Conservation (phyloP, 1,140 invertebrate genomes). For the Heliconius congener region DNA sequence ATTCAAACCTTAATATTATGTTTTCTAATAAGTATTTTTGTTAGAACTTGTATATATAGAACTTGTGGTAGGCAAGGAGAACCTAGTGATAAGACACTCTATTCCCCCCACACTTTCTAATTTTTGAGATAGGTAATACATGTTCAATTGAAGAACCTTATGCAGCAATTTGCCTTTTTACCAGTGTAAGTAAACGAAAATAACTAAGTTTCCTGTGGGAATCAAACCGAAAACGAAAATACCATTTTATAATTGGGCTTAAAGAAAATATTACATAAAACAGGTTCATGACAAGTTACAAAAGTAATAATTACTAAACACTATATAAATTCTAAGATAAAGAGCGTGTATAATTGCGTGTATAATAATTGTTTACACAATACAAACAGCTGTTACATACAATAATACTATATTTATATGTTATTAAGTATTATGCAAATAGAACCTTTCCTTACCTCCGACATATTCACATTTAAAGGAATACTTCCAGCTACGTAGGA, state of each 20-base stretch:
- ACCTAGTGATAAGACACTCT: no score
- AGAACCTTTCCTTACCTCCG: conserved; percentile 87
- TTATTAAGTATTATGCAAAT: conserved; percentile 6
- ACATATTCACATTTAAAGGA: conserved; percentile 95
- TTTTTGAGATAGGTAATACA: no score
- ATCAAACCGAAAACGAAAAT: no score
- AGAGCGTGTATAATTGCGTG: background rate
- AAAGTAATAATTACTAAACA: background rate
- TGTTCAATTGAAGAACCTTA: no score
- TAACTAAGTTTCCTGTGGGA: no score
- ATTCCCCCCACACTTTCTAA: no score
- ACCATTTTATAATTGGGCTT: background rate
- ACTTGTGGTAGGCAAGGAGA: no score
- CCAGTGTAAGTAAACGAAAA: no score
- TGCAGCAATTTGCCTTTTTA: no score
- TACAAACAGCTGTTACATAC: conserved; percentile 30
- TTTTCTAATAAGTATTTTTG: no score
- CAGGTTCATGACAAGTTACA: conserved; percentile 16
- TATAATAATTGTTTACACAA: background rate
- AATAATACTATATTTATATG: background rate
- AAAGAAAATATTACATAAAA: background rate
- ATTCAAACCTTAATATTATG: no score
- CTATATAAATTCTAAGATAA: background rate
- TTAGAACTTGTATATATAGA: no score
- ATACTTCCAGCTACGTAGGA: conserved; percentile 97